Base-by-base conservation (phyloP, 2,888 invertebrate genomes). In the Lottia gigantea region DNA sequence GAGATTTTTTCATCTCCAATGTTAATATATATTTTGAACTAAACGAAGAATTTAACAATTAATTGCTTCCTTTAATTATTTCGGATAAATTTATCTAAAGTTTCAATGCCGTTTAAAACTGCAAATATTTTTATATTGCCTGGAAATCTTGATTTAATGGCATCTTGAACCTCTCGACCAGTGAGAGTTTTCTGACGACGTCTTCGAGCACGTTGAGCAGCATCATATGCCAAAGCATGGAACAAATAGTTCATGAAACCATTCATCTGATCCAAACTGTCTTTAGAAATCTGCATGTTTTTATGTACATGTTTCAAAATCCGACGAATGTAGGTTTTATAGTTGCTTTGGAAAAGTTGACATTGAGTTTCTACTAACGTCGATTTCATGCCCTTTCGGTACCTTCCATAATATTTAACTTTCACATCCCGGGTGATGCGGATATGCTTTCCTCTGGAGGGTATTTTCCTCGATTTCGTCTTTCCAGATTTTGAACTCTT, bases 201-300 rank as follows among this genome's bases (percentile, higher is more conserved):
- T 19, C 23, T 23, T 12, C 19, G 19, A 11, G 23, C 19, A 11
- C 11, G 55, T 12, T 1, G 19, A 23, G 55, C 8, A 23, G 55
- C 55, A 23, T 55, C 55, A 14, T 55, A 55, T 19, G 55, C 55
- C 4, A 55, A 11, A 14, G 19, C 23, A 23, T 55, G 55, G 23
- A 55, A 55, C 23, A 55, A 55, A 55, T 55, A 55, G 23, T 55
- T 55, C 55, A 55, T 23, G 23, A 55, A 55, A 23, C 55, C 55
- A 23, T 55, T 55, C 55, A 55, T 55, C n/a, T 55, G 55, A 55
- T 55, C 55, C 4, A 55, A 23, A 55, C 55, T 55, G 11, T 19
- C 55, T 14, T 19, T 55, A 0, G 55, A 55, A 23, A 55, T 55
- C 55, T 55, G 55, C 55, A 55, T 55, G 55, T 23, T 23, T 12